Evolutionary conservation across 2,797 vertebrate species (phyloP), one percentile per base, ranked within the genome.

Genomic region (Betta splendens): DNA sequence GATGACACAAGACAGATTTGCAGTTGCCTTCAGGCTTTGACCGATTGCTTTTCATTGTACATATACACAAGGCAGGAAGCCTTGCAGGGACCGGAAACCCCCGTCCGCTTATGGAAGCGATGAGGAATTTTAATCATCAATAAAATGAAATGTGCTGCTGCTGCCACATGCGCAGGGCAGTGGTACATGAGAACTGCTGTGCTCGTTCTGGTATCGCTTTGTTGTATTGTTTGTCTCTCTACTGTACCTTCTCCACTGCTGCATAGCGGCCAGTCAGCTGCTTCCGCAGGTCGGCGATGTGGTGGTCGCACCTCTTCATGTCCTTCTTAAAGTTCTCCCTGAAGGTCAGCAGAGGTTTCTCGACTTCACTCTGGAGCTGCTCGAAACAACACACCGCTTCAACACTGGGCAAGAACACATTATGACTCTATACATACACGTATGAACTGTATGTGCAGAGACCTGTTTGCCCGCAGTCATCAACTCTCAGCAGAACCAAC

Each of bases 261-360:
- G 93, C 84, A 0, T 95, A 94, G 53, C 96, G 95, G 54, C 93
- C 92, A n/a, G 93, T 91, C 18, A 99, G 93, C 69, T 98, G 96
- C 81, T 99, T 99, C 59, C 96, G 86, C 1, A 98, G 76, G 79
- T 99, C 95, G 0, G 93, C 89, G 1, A 99, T 96, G 80, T 99
- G 96, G 73, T 99, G 95, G 86, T 99, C 98, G 4, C 95, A 95
- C 79, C 96, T 94, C 57, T 97, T 98, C 95, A 99, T 95, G 89
- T 99, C 98, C 72, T 99, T 99, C 88, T 98, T 98, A 53, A 98
- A 98, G 89, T 97, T 98, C 85, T 99, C 98, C 5, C 98, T 90
- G 87, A 97, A 98, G 55, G 86, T 93, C 46, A 99, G 91, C 5
- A 99, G 81, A 9, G 98, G 97, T 44, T 98, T 99, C 81, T 99